A percentile compares a stretch with the other conserved stretches of the same genome.
These are phyloP conservation scores for Mormyrus proboscirostris DNA, from an alignment of 2,797 vertebrate species.

Conservation along the genomic window DNA sequence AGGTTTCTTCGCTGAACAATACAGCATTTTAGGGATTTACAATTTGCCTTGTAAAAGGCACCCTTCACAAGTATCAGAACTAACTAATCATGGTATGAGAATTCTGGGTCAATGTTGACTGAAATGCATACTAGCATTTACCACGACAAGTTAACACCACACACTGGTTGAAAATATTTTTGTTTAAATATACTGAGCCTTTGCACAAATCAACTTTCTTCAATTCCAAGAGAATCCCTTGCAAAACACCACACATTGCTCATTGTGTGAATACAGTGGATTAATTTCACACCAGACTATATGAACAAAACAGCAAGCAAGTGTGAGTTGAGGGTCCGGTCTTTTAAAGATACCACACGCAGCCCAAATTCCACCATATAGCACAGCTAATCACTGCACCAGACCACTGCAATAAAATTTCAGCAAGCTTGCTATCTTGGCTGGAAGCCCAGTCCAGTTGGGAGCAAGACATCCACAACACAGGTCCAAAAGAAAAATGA, in stretches of 20 bases:
- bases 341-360: not conserved
- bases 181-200: not conserved
- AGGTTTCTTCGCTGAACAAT: not conserved
- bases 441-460: not conserved
- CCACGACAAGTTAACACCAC: not conserved
- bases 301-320: not conserved
- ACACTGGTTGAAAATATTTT: not conserved
- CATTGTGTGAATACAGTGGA: not conserved
- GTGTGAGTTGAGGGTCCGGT: not conserved
- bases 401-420: slow-evolving; percentile 55
- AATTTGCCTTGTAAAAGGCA: not conserved
- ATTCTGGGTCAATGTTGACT: not conserved
- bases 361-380: not conserved
- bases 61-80: not conserved
- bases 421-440: not conserved
- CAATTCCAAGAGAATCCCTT: not conserved
- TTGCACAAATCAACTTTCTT: not conserved
- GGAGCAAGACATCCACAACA: slow-evolving; percentile 17
- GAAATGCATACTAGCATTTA: not conserved
- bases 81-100: not conserved
- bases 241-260: not conserved
- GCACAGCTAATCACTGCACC: slow-evolving; percentile 59
- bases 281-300: not conserved
- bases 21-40: not conserved
- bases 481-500: not conserved